Evolutionary conservation across 2,888 invertebrate species (phyloP).

Genomic region (Philonicus albiceps): DNA sequence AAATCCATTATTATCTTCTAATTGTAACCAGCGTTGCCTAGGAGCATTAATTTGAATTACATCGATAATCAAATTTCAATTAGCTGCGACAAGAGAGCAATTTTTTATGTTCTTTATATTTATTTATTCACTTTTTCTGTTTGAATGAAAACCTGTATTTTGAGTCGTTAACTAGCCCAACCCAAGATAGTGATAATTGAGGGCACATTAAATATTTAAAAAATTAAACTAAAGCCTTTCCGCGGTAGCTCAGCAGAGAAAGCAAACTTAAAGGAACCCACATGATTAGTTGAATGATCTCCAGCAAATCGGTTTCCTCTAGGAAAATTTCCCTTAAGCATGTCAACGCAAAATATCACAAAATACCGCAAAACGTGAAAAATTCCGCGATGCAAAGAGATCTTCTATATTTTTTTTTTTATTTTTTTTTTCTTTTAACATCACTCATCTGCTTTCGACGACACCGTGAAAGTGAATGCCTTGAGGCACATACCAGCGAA

Average conservation of each 20-base stretch:
- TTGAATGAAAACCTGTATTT: neutral
- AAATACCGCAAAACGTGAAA: neutral
- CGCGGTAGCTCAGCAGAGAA: neutral
- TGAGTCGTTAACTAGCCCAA: neutral
- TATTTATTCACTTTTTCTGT: neutral
- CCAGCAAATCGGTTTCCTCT: neutral
- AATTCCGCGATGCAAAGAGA: neutral
- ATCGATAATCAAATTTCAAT: neutral
- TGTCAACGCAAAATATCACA: neutral
- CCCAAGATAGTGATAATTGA: neutral
- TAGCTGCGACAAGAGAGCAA: neutral
- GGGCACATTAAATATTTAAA: neutral
- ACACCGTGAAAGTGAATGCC: neutral
- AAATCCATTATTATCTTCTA: neutral
- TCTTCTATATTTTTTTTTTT: neutral
- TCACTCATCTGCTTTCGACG: conserved; percentile 8
- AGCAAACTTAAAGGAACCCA: neutral
- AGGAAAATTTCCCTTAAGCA: neutral
- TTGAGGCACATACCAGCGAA: neutral
- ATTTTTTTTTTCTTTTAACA: neutral
- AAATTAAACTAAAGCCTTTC: neutral
- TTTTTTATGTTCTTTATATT: neutral
- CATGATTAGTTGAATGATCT: neutral
- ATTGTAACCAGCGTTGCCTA: neutral
- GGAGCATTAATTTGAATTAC: neutral